A percentile compares a stretch with the other conserved stretches of the same genome.
phyloP scores from a whole-genome alignment of 1,140 invertebrate species.

The Metopolophium dirhodum region DNA sequence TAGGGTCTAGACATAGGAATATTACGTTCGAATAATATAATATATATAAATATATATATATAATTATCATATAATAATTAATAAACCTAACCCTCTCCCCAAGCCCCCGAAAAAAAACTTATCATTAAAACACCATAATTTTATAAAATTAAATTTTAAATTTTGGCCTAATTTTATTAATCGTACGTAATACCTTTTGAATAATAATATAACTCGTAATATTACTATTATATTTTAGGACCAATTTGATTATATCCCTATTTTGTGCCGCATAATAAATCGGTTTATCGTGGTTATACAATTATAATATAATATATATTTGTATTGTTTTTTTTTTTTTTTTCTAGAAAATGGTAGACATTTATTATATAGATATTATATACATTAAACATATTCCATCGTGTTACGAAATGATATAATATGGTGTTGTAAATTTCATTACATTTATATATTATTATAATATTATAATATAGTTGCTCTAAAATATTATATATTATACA shows the following conservation, averaged over 20 bases:
- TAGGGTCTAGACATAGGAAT: slow-evolving; percentile 46
- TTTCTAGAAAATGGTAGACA: slow-evolving; percentile 20
- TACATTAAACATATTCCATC: background rate
- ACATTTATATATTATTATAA: slow-evolving; percentile 24
- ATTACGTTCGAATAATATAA: slow-evolving; percentile 9
- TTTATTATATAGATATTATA: background rate
- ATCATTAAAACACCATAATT: slow-evolving; percentile 18
- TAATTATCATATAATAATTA: background rate
- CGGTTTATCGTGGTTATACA: slow-evolving; percentile 20
- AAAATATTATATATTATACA: slow-evolving; percentile 33
- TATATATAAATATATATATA: background rate
- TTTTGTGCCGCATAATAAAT: background rate
- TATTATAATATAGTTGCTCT: slow-evolving; percentile 47
- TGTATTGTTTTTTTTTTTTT: slow-evolving; percentile 40
- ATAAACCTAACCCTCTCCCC: no score
- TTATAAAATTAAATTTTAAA: background rate
- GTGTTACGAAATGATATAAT: slow-evolving; percentile 14
- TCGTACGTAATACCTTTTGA: background rate
- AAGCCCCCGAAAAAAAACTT: background rate
- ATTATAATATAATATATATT: slow-evolving; percentile 3
- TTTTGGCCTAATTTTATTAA: slow-evolving; percentile 25
- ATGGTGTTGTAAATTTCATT: slow-evolving; percentile 43
- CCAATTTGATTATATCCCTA: slow-evolving; percentile 20
- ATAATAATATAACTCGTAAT: background rate
- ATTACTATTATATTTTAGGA: slow-evolving; percentile 44